Conservation (phyloP, 2,113 vertebrate genomes). For the Morone saxatilis region DNA sequence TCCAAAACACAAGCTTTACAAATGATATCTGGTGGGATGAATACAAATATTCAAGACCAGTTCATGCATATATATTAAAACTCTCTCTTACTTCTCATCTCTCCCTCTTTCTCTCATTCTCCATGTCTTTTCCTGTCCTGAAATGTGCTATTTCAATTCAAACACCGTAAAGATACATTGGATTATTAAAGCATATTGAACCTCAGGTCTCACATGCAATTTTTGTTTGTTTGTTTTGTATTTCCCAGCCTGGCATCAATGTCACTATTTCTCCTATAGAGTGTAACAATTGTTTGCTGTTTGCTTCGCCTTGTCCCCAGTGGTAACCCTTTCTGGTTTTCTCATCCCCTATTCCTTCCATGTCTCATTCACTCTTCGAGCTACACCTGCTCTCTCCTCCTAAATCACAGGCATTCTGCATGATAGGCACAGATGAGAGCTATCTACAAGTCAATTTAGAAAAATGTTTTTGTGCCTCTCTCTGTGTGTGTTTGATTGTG, state of each 20-base stretch:
- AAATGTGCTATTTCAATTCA: slow-evolving; percentile 14
- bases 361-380: slow-evolving; percentile 12
- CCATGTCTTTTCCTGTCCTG: not conserved
- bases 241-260: slow-evolving; percentile 15
- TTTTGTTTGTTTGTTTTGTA: not conserved
- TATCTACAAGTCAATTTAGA: slow-evolving; percentile 34
- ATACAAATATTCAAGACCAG: slow-evolving; percentile 41
- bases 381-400: slow-evolving; percentile 19
- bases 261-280: slow-evolving; percentile 37
- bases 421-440: slow-evolving; percentile 23
- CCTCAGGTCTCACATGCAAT: slow-evolving; percentile 18
- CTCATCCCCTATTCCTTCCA: slow-evolving; percentile 2
- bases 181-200: slow-evolving; percentile 15
- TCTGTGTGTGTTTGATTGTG: not conserved
- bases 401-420: slow-evolving; percentile 10
- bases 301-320: slow-evolving; percentile 29
- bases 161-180: slow-evolving; percentile 27
- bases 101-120: slow-evolving; percentile 1
- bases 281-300: slow-evolving; percentile 20
- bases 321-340: slow-evolving; percentile 18
- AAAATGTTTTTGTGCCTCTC: slow-evolving; percentile 1
- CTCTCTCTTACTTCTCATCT: not conserved
- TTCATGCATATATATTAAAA: slow-evolving; percentile 37
- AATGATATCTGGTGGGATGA: slow-evolving; percentile 13
- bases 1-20: slow-evolving; percentile 37